Base-by-base conservation (phyloP, 2,888 invertebrate species). In the Luperina testacea region DNA sequence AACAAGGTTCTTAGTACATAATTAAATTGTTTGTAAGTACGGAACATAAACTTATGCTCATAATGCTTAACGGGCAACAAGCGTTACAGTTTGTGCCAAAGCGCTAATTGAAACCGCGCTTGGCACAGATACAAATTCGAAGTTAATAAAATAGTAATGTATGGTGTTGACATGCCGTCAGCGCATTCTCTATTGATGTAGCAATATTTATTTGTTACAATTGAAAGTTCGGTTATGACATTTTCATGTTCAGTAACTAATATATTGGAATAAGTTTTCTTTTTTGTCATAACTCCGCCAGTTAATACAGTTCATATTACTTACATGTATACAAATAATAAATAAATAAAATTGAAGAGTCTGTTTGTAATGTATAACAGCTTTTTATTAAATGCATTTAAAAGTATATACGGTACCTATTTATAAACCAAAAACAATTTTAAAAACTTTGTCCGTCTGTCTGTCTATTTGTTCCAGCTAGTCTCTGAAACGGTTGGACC, bases 41-140 rank as follows among this genome's bases (percentile, higher is more conserved):
- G 15, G 48, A 63, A 79, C 72, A 75, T 80, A 72, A 82, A 82
- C 77, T 83, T 82, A 85, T 77, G 65, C 53, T 82, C 57, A 20
- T 69, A 85, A 51, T 85, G 48, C 72, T 51, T 77, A 85, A 64
- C 63, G 72, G 76, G 68, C 70, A 77, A 80, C 77, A 80, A 75
- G 65, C 69, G 51, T 80, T 45, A 74, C 76, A 80, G 61, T 76
- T 82, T 85, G 76, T 82, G 84, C 84, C 80, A 84, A 76, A 77
- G 86, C 74, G 32, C 74, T 86, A 86, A 85, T 85, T 86, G 86
- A 80, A 85, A 83, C 80, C 79, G 53, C 77, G 65, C 72, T 85
- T 83, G 84, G 86, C 84, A 75, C 72, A 69, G 63, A 72, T 68
- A 75, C 79, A 79, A 69, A 68, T 82, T 79, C 42, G 57, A 59